Evolutionary conservation across 2,797 vertebrate species (phyloP), one percentile per base, ranked within the genome.

Genomic region (Delichon dasypus): DNA sequence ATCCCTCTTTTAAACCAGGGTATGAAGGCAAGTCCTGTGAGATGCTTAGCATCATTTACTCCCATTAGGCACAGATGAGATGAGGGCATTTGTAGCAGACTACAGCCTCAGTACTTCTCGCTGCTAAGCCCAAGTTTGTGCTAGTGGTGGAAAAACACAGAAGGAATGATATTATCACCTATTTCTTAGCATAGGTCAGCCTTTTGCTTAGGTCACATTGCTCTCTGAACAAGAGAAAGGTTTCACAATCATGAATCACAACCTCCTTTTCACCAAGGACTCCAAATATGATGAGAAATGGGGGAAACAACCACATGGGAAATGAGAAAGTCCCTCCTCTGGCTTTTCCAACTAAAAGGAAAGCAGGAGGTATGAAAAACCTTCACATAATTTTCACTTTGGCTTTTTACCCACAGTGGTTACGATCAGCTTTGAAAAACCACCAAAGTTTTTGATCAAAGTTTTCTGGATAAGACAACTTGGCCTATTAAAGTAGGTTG

Each of bases 381-480:
- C 71, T 90, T 88, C 82, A 79, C 83, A 88, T 76, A 85, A 19
- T 88, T 92, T 93, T 86, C 66, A 40, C 70, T 81, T 79, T 76
- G 85, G 74, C 91, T 95, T 93, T 88, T 71, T 44, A 93, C 60
- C 77, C 94, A 74, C 57, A 89, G 85, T 67, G 94, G 93, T 91
- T 93, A 93, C 3, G 2, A 88, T 94, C 60, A 93, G 76, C 93
- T 96, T 93, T 97, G 94, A 97, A 96, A 83, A 94, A 88, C 48
- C 32, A 96, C 74, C 85, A 87, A 85, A 81, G 45, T 51, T 91
- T 96, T 76, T 92, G 76, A 97, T 95, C 94, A 94, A 96, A 94
- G 94, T 91, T 94, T 91, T 91, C 73, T 91, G 94, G 89, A 90
- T 96, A 94, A 95, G 78, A 80, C 50, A 81, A 62, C 92, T 88